Evolutionary conservation across 2,797 vertebrate genomes (phyloP), one percentile per base, ranked within the genome.

Genomic region (Rousettus madagascariensis): DNA sequence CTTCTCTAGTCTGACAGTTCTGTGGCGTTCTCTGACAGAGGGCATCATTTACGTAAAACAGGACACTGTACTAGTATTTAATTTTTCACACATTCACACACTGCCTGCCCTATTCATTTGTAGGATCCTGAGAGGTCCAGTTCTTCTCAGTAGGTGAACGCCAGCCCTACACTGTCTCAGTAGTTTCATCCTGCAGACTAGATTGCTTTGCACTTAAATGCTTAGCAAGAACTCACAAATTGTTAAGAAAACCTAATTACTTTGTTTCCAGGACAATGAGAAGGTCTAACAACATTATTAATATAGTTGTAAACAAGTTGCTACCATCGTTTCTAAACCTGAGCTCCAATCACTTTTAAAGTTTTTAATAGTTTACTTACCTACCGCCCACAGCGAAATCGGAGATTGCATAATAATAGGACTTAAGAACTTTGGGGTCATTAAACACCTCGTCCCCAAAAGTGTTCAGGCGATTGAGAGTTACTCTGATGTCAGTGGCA

Each of bases 381-480:
- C 99, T 99, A 98, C 99, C 99, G 90, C 99, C 99, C 91, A 99
- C 99, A 0, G 99, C 99, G 90, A 99, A 99, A 98, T 99, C 99
- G 0, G 99, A 99, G 98, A 99, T 99, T 17, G 99, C 99, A 41
- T 99, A 99, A 97, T 99, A 99, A 93, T 99, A 99, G 28, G 99
- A 99, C 98, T 99, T 99, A 71, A 99, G 99, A 97, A 99, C 99
- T 98, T 99, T 99, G 61, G 99, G 99, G 97, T 99, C 99, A 1
- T 99, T 99, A 98, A 99, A 99, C 57, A 99, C 99, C 98, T 99
- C 99, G 77, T 99, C 99, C 98, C 99, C 99, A 28, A 99, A 99
- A 0, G 99, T 99, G 98, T 99, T 99, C 96, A 99, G 99, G 20
- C 99, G 98, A 98, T 99, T 99, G 96, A 99, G 99, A 77, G 99